Base-by-base conservation (phyloP, 2,888 invertebrate species). In the Conistra vaccinii region DNA sequence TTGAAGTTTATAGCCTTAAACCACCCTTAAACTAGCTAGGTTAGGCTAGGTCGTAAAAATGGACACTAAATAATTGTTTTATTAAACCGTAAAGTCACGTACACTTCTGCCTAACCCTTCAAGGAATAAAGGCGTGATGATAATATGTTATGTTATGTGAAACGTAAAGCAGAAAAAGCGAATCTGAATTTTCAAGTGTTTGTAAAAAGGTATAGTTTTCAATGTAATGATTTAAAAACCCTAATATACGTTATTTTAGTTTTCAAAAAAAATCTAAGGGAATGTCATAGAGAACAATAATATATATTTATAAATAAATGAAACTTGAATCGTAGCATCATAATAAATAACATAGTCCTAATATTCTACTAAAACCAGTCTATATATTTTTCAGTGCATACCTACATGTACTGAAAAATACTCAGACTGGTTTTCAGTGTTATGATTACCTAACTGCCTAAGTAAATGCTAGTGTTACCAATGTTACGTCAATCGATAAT, bases 401-500 rank as follows among this genome's bases (percentile, higher is more conserved):
- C 42, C 32, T 26, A 2, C 1, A n/a, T 2, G 6, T 32, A 29
- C 20, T 58, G 51, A 60, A 58, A 76, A 57, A n/a, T 32, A 26
- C 17, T 17, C 20, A 29, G 12, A 62, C 71, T 35, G 10, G 53
- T 73, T 72, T 58, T 39, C n/a, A 60, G 9, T 53, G 39, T 32
- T 57, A 77, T 63, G 62, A n/a, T n/a, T n/a, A n/a, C 78, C 12
- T 77, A 55, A 42, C 65, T 76, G 60, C 42, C 14, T 32, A 23
- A 42, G 23, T 78, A 42, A 65, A 45, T 39, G 14, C 12, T 32
- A 51, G 53, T 51, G 48, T 53, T 80, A 58, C 63, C 5, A 32
- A 32, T 14, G 12, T 76, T 60, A 81, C 76, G 26, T 76, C 58
- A 55, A 63, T 67, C 63, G n/a, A 60, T 75, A 42, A 42, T 69